Evolutionary conservation across 1,140 invertebrate genomes (phyloP).

Genomic region (Trichogramma pretiosum): DNA sequence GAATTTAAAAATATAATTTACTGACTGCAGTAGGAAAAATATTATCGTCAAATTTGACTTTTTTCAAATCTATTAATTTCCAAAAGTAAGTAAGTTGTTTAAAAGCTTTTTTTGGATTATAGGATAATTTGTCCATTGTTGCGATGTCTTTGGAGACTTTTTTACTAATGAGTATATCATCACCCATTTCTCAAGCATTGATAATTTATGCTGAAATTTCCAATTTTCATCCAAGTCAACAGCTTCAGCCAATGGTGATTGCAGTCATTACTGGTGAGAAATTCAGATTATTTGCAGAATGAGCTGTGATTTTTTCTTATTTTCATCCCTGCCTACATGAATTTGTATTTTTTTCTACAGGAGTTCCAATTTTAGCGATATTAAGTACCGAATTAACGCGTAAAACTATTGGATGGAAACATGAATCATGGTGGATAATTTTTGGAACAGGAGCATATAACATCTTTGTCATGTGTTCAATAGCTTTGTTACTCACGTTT

Average conservation of each 20-base stretch:
- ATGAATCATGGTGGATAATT: slow-evolving; percentile 52
- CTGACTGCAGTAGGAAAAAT: background rate
- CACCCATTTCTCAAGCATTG: slow-evolving; percentile 50
- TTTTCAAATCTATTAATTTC: too few relatives aligned
- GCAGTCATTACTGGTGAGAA: slow-evolving; percentile 52
- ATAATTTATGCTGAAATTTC: slow-evolving; percentile 52
- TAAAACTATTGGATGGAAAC: slow-evolving; percentile 44
- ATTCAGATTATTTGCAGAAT: too few relatives aligned
- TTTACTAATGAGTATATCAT: slow-evolving; percentile 48
- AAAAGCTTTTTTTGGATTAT: too few relatives aligned
- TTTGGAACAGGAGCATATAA: slow-evolving; percentile 48
- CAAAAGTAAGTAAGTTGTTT: too few relatives aligned
- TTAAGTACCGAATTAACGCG: slow-evolving; percentile 50
- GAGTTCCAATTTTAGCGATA: slow-evolving; percentile 49
- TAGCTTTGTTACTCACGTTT: slow-evolving; percentile 47
- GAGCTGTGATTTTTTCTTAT: too few relatives aligned
- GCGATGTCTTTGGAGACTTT: slow-evolving; percentile 47
- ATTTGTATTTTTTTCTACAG: slow-evolving; percentile 30
- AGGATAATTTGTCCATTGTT: slow-evolving; percentile 41
- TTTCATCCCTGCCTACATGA: too few relatives aligned
- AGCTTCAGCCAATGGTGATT: slow-evolving; percentile 49
- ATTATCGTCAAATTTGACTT: slow-evolving; percentile 7
- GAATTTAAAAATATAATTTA: too few relatives aligned
- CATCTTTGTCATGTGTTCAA: slow-evolving; percentile 48
- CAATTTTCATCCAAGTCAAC: slow-evolving; percentile 41